These are phyloP conservation scores for Craseonycteris thonglongyai DNA, from an alignment of 2,113 vertebrate species.

Conservation along the genomic window DNA sequence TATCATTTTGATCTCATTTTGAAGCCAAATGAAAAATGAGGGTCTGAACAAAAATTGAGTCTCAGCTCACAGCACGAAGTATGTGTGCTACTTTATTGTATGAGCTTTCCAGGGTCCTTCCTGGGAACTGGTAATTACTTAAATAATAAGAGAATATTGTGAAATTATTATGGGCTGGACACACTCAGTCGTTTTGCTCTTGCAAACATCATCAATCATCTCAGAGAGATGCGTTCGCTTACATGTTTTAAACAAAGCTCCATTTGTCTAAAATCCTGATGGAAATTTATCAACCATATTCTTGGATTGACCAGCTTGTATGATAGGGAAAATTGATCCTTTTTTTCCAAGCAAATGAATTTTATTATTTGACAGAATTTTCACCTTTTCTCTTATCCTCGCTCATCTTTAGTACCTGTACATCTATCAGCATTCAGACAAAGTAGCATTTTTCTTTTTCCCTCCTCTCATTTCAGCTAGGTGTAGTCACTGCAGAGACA, in stretches of 20 bases:
- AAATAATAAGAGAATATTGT: not conserved
- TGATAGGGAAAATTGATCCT: not conserved
- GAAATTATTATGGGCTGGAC: not conserved
- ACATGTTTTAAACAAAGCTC: slow-evolving; percentile 14
- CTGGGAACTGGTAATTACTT: not conserved
- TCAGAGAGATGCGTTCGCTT: not conserved
- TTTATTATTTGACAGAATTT: not conserved
- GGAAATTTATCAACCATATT: slow-evolving; percentile 13
- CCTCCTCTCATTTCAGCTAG: not conserved
- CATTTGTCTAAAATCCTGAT: not conserved
- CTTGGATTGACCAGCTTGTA: slow-evolving; percentile 1
- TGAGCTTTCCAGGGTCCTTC: not conserved
- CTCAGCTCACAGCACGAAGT: not conserved
- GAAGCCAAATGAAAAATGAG: not conserved
- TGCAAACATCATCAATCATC: not conserved
- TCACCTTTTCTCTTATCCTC: not conserved
- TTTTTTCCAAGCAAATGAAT: not conserved
- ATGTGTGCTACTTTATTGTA: not conserved
- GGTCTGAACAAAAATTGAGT: not conserved
- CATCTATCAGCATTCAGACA: not conserved
- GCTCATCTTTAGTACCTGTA: not conserved
- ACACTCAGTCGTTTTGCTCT: not conserved
- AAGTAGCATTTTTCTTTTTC: not conserved
- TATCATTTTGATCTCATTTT: slow-evolving; percentile 9
- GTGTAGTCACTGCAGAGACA: not conserved